Percentiles rank a stretch among this genome's conserved stretches.
Evolutionary conservation across 2,113 vertebrate species (phyloP).

Genomic region (Cebidichthys violaceus): DNA sequence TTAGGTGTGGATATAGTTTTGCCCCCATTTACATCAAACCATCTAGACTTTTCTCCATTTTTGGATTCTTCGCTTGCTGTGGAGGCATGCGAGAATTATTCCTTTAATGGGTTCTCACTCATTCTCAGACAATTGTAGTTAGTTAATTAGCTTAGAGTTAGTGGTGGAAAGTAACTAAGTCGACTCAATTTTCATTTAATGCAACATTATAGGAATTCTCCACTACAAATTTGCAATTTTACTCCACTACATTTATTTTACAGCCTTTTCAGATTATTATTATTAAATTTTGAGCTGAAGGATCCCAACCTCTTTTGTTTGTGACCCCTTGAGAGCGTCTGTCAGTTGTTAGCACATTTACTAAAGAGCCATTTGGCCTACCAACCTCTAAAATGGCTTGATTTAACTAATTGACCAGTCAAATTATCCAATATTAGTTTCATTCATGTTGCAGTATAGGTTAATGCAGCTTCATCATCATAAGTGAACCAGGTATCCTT

Average conservation of each 20-base stretch:
- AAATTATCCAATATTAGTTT: background rate
- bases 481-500: background rate
- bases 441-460: background rate
- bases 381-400: background rate
- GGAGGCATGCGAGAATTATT: too few relatives aligned
- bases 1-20: too few relatives aligned
- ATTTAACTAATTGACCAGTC: slow-evolving; percentile 5
- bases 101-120: background rate
- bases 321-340: background rate
- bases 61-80: too few relatives aligned
- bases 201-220: background rate
- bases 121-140: background rate
- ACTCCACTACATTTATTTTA: background rate
- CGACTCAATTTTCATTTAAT: background rate
- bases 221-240: background rate
- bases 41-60: too few relatives aligned
- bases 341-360: background rate
- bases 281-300: background rate
- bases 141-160: background rate
- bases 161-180: background rate
- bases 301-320: background rate
- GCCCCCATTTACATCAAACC: too few relatives aligned
- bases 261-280: background rate
- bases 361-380: background rate
- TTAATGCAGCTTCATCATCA: background rate